Conservation (phyloP, 2,113 vertebrate genomes). For the Sebastes fasciatus region DNA sequence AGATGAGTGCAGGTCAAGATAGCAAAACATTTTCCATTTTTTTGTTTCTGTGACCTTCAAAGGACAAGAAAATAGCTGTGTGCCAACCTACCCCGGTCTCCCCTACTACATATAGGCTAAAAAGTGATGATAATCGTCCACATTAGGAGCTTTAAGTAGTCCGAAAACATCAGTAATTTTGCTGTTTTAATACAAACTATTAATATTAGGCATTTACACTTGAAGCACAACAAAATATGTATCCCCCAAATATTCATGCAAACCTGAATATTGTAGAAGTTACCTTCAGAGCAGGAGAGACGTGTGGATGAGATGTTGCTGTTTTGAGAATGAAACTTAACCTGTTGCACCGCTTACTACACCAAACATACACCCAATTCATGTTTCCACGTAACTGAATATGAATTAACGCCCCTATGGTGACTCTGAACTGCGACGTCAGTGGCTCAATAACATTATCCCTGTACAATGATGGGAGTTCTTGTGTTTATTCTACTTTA, state of each 20-base stretch:
- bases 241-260: background rate
- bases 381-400: background rate
- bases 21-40: too few relatives aligned
- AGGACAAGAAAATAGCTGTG: too few relatives aligned
- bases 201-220: background rate
- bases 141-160: background rate
- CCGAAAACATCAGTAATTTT: background rate
- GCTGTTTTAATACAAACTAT: background rate
- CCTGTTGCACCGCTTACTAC: slow-evolving; percentile 47
- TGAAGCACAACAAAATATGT: background rate
- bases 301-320: background rate
- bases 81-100: too few relatives aligned
- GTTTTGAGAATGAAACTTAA: background rate
- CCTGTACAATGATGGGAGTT: background rate
- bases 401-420: background rate
- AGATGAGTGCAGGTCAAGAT: too few relatives aligned
- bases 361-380: background rate
- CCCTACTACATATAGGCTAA: background rate
- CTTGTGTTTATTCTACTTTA: background rate
- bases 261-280: background rate
- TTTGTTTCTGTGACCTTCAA: too few relatives aligned
- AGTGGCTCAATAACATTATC: background rate
- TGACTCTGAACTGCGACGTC: background rate
- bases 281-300: slow-evolving; percentile 39
- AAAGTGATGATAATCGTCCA: background rate